Evolutionary conservation across 2,797 vertebrate species (phyloP).

Genomic region (Oreochromis grahami): DNA sequence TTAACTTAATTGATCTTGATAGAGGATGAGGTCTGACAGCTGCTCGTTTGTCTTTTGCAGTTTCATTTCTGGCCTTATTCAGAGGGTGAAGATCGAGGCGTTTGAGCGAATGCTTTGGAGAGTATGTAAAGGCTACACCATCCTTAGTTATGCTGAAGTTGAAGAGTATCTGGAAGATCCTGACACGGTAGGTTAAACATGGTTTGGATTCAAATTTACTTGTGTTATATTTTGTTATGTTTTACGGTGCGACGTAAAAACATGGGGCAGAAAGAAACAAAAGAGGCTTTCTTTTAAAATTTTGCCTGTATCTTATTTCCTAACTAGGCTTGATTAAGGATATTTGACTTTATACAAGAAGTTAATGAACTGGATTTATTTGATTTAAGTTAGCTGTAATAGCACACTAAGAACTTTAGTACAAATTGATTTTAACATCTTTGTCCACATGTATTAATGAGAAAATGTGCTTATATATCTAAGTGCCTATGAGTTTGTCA

Average conservation of each 20-base stretch:
- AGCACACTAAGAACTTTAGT: background rate
- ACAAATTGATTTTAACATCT: background rate
- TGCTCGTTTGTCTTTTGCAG: constrained; percentile 55
- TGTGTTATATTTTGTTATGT: background rate
- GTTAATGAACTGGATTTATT: background rate
- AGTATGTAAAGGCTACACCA: constrained; percentile 94
- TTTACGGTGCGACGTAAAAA: background rate
- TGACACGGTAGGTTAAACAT: constrained; percentile 78
- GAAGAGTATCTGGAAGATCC: constrained; percentile 86
- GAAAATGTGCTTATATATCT: background rate
- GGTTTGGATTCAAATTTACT: background rate
- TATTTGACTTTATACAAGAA: background rate
- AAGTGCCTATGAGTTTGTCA: background rate
- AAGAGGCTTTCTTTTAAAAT: background rate
- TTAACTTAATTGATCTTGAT: background rate
- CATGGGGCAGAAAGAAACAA: background rate
- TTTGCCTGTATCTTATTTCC: background rate
- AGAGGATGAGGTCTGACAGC: background rate
- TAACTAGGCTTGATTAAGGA: background rate
- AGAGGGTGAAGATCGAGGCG: constrained; percentile 86
- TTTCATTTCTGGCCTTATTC: constrained; percentile 92
- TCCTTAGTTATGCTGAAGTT: constrained; percentile 89
- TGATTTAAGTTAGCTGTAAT: background rate
- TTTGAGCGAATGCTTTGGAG: constrained; percentile 98
- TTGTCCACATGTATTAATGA: background rate